Evolutionary conservation across 2,797 vertebrate genomes (phyloP).

Genomic region (Spinus pinus): DNA sequence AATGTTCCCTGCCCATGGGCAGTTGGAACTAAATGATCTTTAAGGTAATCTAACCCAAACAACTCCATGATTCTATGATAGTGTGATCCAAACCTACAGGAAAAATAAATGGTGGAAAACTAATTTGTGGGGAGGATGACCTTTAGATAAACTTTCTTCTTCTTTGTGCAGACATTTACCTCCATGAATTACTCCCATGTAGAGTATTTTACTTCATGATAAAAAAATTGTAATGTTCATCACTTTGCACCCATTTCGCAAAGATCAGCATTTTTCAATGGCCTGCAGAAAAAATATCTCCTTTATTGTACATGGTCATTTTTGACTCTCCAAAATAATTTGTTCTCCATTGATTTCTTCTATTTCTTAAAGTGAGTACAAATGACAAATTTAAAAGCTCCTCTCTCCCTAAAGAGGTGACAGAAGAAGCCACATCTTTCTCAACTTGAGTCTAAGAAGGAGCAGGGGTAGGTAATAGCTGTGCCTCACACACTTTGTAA

Average conservation of each 20-base stretch:
- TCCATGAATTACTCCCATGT: background rate
- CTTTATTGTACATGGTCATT: background rate
- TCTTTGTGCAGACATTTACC: background rate
- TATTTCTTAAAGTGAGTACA: background rate
- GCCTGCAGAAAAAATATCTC: background rate
- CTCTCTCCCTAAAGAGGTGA: background rate
- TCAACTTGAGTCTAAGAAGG: background rate
- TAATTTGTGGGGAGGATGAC: background rate
- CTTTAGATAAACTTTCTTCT: background rate
- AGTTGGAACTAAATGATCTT: background rate
- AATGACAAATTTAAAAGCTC: background rate
- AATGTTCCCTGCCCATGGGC: background rate
- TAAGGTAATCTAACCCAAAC: background rate
- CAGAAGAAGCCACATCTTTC: background rate
- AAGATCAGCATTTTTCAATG: background rate
- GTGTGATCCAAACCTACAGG: background rate
- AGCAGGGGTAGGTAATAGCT: background rate
- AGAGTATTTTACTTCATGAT: background rate
- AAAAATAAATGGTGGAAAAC: background rate
- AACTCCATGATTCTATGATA: background rate
- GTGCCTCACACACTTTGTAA: background rate
- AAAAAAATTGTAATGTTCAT: background rate
- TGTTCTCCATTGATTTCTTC: background rate
- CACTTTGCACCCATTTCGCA: background rate
- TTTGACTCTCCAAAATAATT: background rate